Evolutionary conservation across 2,888 invertebrate species (phyloP), one percentile per base, ranked within the genome.

Genomic region (Caenorhabditis parvicauda): DNA sequence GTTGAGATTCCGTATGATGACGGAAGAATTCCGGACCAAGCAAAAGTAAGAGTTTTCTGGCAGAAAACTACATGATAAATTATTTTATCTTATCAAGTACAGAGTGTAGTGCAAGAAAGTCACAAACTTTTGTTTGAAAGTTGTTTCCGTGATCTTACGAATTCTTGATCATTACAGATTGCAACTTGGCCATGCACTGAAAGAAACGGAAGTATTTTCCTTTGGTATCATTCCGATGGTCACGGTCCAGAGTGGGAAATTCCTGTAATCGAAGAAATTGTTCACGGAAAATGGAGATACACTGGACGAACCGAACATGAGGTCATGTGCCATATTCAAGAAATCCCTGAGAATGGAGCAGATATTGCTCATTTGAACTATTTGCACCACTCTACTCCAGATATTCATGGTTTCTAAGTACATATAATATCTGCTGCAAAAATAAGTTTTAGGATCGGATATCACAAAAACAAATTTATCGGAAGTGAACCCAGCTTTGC

Each of bases 291-390:
- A 0, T 89, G 88, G 87, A 83, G 83, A 0, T 89, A 87, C 76
- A 85, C 88, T 25, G 92, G 91, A 0, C 83, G 89, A 4, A 90
- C 89, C 50, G 89, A 90, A 76, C 91, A 89, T 75, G 73, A 73
- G 46, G 60, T 71, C 5, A 60, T 64, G 53, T 75, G 67, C 44
- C 69, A 71, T 47, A 72, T 70, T 2, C 83, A 90, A 89, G 91
- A 92, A 75, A 89, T 92, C 37, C 90, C 91, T 0, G 92, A 92
- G 81, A 92, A 92, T 75, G 92, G 91, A 0, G 89, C 91, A 0
- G 92, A 92, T 76, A 85, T 89, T 1, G 88, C 89, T 0, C 92
- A 92, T 79, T 84, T 92, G 22, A 86, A 86, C 50, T 87, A 88
- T 0, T 87, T 92, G 0, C 92, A 92, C 72, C 56, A 64, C 19